Evolutionary conservation across 2,888 invertebrate genomes (phyloP), one percentile per base, ranked within the genome.

Genomic region (Macaria notata): DNA sequence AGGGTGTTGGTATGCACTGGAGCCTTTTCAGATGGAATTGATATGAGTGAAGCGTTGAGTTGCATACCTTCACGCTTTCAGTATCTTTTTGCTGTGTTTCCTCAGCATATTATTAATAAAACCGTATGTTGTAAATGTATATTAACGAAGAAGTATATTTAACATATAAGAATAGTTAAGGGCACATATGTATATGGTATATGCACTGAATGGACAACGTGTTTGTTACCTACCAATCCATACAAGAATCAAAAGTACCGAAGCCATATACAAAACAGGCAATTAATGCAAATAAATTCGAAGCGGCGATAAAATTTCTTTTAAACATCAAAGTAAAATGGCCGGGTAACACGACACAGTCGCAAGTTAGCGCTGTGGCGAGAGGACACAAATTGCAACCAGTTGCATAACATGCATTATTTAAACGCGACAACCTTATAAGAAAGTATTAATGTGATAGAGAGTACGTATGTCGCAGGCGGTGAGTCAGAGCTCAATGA

Each of bases 381-480:
- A 70, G 76, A 78, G 79, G 77, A 77, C 84, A 83, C 84, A 86
- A 87, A 87, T 86, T 86, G 82, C 84, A 79, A 79, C 83, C 81
- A 85, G 86, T 88, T 88, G 86, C 86, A 86, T 90, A 88, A 88
- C 87, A 85, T 87, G 84, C 88, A 88, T 88, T 89, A 87, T 89
- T 88, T 84, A 88, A 89, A 80, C 82, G 79, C 82, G 82, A 83
- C 84, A 84, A 83, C 88, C 88, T 86, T 88, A 86, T 88, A 88
- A 79, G 88, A 90, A 89, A 89, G 86, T 86, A 87, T 86, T 88
- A 88, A 85, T 83, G 84, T 88, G 83, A 87, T 88, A 86, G 85
- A 83, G 78, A 79, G 79, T 83, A 79, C 83, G 78, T 80, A 78
- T 81, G 84, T 86, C 83, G 83, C 83, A 76, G 76, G 73, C 77